Base-by-base conservation (phyloP, 2,888 invertebrate genomes). In the Polymixis lichenea region DNA sequence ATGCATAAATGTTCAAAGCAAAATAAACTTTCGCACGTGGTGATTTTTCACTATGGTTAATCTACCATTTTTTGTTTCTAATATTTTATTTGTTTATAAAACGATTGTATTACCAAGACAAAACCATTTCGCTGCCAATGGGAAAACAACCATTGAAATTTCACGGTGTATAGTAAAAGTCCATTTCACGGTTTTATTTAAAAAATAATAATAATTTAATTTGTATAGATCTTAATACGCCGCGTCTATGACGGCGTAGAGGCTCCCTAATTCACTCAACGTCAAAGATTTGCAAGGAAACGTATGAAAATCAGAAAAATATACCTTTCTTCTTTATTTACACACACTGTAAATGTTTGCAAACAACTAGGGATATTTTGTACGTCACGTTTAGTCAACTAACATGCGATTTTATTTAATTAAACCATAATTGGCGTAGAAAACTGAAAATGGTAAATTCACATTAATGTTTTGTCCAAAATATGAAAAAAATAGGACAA, bases 151-250 rank as follows among this genome's bases (percentile, higher is more conserved):
- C n/a, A n/a, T n/a, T n/a, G n/a, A n/a, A n/a, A n/a, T n/a, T n/a
- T n/a, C n/a, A n/a, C n/a, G n/a, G n/a, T n/a, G n/a, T 75, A 67
- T 32, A 38, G 38, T 38, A 38, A 38, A 38, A 6, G 2, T 25
- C 11, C 15, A 22, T 22, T 60, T 38, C 11, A 7, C 7, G 15
- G 11, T 13, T 22, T 17, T 38, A 17, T 38, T 11, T 11, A 25
- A 72, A 28, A 71, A 13, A 25, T 0, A 19, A 11, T 49, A 51
- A 7, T 53, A 22, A 6, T 51, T 19, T 0, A 22, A 1, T 28
- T 25, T 38, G 15, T 13, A 17, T 60, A 43, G 73, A 51, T 17
- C 22, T 60, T 73, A 60, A 60, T 74, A 74, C 43, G 74, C 51
- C 38, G 5, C 38, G 49, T 38, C 58, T 51, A 60, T 58, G 51